These are phyloP conservation scores for Luffia ferchaultella DNA, from an alignment of 2,888 invertebrate species.

Conservation along the genomic window DNA sequence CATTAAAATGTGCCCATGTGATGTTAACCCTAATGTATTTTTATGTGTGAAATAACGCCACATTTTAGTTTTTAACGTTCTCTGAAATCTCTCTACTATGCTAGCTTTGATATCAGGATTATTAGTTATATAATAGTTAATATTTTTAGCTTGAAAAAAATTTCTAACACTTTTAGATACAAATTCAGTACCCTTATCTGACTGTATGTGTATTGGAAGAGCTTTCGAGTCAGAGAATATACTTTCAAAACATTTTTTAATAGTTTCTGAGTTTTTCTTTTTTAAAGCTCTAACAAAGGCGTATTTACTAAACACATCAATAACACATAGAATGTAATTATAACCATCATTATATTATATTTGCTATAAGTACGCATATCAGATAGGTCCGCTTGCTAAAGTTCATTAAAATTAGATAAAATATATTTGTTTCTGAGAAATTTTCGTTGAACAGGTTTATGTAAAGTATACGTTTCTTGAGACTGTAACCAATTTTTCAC, in stretches of 20 bases:
- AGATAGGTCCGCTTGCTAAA: constrained; percentile 16
- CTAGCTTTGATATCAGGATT: constrained; percentile 20
- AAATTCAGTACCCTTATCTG: constrained; percentile 18
- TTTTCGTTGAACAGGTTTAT: constrained; percentile 15
- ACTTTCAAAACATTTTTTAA: constrained; percentile 16
- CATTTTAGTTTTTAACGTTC: constrained; percentile 20
- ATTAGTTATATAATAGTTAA: constrained; percentile 17
- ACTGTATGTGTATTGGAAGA: constrained; percentile 14
- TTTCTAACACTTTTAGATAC: constrained; percentile 14
- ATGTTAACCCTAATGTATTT: too few relatives aligned
- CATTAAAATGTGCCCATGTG: too few relatives aligned
- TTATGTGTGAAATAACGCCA: constrained; percentile 3
- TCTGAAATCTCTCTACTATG: constrained; percentile 19
- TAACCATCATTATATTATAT: constrained; percentile 17
- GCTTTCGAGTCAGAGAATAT: constrained; percentile 15
- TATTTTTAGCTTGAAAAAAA: constrained; percentile 14
- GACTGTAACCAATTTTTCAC: constrained; percentile 16
- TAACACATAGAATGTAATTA: constrained; percentile 17
- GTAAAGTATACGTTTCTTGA: constrained; percentile 18
- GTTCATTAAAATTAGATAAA: constrained; percentile 11
- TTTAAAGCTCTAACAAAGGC: constrained; percentile 14
- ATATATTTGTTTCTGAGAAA: constrained; percentile 15
- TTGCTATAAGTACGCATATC: not conserved
- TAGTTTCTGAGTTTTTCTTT: constrained; percentile 15
- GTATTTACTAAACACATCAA: constrained; percentile 18